These are phyloP conservation scores for Drosophila merina DNA, from an alignment of 2,888 invertebrate species.

Conservation along the genomic window DNA sequence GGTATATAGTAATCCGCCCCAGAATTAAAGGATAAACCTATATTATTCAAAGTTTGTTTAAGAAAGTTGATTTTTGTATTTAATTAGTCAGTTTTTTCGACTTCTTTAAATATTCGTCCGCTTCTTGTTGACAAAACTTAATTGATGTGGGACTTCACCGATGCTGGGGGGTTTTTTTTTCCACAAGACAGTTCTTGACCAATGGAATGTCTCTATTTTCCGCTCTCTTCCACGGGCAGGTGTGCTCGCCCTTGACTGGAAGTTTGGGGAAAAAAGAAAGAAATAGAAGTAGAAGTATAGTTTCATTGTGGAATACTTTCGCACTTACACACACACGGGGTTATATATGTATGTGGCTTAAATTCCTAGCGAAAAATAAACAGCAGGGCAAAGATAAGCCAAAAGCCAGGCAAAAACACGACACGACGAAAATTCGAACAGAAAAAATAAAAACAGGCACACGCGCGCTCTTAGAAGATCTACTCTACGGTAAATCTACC, in stretches of 20 bases:
- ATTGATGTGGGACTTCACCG: not conserved
- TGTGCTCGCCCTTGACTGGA: constrained; percentile 46
- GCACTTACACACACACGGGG: not conserved
- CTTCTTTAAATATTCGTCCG: not conserved
- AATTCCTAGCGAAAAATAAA: constrained; percentile 59
- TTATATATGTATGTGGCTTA: constrained; percentile 31
- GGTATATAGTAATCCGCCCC: too few species aligned
- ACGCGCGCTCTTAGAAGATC: constrained; percentile 47
- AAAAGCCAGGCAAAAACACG: constrained; percentile 40
- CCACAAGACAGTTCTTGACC: constrained; percentile 1
- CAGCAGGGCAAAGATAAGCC: constrained; percentile 62
- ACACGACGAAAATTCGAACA: constrained; percentile 54
- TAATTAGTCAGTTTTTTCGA: not conserved
- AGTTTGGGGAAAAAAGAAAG: constrained; percentile 25
- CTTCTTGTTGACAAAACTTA: not conserved
- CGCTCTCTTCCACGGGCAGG: constrained; percentile 40
- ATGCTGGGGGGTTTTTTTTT: not conserved
- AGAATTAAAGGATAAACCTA: too few species aligned
- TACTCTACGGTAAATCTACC: constrained; percentile 70
- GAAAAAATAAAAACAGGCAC: constrained; percentile 14
- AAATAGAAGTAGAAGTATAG: constrained; percentile 22
- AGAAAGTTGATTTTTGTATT: constrained; percentile 36
- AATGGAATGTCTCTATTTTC: constrained; percentile 3
- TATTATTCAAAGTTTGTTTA: too few species aligned
- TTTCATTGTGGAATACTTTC: constrained; percentile 43